Conservation (phyloP, 2,888 invertebrate species). For the Andrena chrysosceles region DNA sequence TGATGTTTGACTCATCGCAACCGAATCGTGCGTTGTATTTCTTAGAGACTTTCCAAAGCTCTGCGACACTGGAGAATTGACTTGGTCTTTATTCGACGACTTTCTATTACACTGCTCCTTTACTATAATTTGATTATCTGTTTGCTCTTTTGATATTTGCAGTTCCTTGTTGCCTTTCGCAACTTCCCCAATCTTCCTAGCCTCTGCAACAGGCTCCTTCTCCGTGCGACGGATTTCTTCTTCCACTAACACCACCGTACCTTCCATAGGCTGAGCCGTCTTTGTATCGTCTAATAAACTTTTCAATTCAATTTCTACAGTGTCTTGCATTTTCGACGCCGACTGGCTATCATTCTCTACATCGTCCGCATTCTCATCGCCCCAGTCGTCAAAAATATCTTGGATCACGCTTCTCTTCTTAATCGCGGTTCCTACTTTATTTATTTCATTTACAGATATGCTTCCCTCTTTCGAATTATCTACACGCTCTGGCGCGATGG, state of each 20-base stretch:
- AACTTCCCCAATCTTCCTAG: not conserved
- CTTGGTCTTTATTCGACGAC: slow-evolving; percentile 39
- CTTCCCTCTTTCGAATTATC: slow-evolving; percentile 15
- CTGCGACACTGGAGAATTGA: slow-evolving; percentile 31
- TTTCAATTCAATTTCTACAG: slow-evolving; percentile 80
- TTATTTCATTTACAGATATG: slow-evolving; percentile 12
- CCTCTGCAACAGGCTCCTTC: slow-evolving; percentile 19
- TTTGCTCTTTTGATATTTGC: slow-evolving; percentile 27
- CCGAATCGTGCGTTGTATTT: slow-evolving; percentile 20
- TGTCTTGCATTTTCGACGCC: slow-evolving; percentile 71
- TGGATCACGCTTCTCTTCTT: slow-evolving; percentile 81
- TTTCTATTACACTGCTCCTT: slow-evolving; percentile 40
- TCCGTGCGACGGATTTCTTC: slow-evolving; percentile 40
- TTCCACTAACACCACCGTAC: slow-evolving; percentile 41
- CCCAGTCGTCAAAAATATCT: slow-evolving; percentile 84
- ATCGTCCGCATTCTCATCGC: slow-evolving; percentile 77
- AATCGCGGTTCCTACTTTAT: slow-evolving; percentile 33
- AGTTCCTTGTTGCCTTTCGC: slow-evolving; percentile 16
- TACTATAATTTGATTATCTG: slow-evolving; percentile 55
- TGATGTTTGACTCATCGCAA: slow-evolving; percentile 41
- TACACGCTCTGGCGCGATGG: not conserved
- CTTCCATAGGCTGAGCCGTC: slow-evolving; percentile 44
- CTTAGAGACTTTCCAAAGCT: slow-evolving; percentile 32
- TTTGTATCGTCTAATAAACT: slow-evolving; percentile 79
- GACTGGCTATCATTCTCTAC: slow-evolving; percentile 72